A percentile compares a stretch with the other conserved stretches of the same genome.
These are phyloP conservation scores for Addax nasomaculatus DNA, from an alignment of 2,113 vertebrate genomes.

Conservation along the genomic window DNA sequence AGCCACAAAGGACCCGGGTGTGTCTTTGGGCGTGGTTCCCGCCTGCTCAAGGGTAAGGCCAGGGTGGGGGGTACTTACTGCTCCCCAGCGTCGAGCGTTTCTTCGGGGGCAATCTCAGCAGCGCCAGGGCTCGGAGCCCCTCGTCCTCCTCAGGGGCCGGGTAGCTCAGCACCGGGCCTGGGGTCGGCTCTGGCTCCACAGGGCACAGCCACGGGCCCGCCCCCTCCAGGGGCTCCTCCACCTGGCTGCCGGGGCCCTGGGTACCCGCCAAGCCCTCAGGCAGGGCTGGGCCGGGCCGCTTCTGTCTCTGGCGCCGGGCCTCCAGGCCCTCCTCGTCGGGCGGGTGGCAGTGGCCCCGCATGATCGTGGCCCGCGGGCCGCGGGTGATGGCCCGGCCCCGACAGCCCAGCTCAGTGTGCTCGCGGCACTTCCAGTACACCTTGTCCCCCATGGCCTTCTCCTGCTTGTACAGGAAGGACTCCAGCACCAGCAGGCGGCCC, in stretches of 20 bases:
- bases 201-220: not conserved
- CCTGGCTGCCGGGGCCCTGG: not conserved
- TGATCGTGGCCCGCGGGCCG: not conserved
- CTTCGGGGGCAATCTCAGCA: constrained; percentile 62
- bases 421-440: constrained; percentile 65
- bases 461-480: constrained; percentile 65
- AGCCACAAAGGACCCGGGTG: not conserved
- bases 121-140: not conserved
- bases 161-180: not conserved
- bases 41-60: no score
- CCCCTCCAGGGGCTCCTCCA: not conserved
- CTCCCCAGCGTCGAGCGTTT: not conserved
- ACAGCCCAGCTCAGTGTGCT: constrained; percentile 33
- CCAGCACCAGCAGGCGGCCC: constrained; percentile 58
- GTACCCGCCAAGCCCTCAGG: not conserved
- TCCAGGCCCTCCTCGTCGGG: constrained; percentile 26
- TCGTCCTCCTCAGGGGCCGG: rapidly evolving
- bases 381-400: constrained; percentile 62
- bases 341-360: constrained; percentile 58
- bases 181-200: not conserved
- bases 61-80: not conserved
- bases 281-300: not conserved
- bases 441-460: constrained; percentile 63
- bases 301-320: constrained; percentile 11
- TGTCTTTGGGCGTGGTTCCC: not conserved